These are phyloP conservation scores for Caenorhabditis wallacei DNA, from an alignment of 2,888 invertebrate species.

Conservation along the genomic window DNA sequence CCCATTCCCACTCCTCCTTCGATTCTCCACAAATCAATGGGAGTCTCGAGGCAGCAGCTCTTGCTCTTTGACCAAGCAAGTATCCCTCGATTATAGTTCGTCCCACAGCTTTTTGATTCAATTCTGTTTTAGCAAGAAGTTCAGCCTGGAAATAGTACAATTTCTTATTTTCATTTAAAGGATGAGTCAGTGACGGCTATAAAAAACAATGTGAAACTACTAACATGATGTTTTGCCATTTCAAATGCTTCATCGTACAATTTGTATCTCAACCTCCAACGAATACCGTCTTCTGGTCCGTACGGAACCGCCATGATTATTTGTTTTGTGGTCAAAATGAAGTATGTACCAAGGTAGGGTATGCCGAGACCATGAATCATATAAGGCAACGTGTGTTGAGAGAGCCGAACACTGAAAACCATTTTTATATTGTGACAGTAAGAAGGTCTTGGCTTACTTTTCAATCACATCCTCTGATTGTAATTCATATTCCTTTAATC, in stretches of 20 bases:
- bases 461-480: constrained; percentile 65
- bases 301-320: constrained; percentile 81
- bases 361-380: constrained; percentile 68
- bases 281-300: constrained; percentile 77
- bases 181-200: neutral
- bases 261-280: constrained; percentile 80
- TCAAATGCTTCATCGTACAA: constrained; percentile 76
- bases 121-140: constrained; percentile 56
- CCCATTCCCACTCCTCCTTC: constrained; percentile 82
- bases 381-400: constrained; percentile 59
- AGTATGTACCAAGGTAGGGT: constrained; percentile 76
- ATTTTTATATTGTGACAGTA: neutral
- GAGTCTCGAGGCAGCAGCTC: constrained; percentile 65
- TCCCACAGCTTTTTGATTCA: constrained; percentile 69
- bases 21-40: constrained; percentile 72
- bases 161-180: neutral
- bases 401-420: constrained; percentile 57
- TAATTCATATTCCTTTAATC: constrained; percentile 65
- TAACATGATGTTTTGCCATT: constrained; percentile 71
- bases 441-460: constrained; percentile 36
- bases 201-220: constrained; percentile 1
- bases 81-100: constrained; percentile 75
- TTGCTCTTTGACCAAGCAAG: constrained; percentile 65
- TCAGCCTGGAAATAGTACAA: constrained; percentile 49
- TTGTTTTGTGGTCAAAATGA: constrained; percentile 75